phyloP scores from a whole-genome alignment of 2,888 invertebrate genomes.

The Chesias legatella region DNA sequence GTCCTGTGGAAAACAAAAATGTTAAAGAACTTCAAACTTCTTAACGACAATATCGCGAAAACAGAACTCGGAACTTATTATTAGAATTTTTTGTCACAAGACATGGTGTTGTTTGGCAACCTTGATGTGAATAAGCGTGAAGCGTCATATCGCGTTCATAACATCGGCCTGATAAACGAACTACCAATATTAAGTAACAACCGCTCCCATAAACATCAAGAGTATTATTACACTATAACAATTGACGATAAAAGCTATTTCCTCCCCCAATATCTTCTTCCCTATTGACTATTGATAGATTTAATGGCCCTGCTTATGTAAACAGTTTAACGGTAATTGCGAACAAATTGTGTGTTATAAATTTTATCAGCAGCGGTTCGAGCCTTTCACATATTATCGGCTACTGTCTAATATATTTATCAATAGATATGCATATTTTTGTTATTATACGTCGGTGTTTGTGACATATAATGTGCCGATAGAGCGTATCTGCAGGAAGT shows the following conservation, averaged over 20 bases:
- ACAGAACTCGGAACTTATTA: slow-evolving; percentile 67
- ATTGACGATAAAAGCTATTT: slow-evolving; percentile 42
- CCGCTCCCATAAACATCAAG: slow-evolving; percentile 65
- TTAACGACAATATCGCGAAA: background rate
- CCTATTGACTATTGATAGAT: slow-evolving; percentile 14
- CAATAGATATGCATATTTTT: slow-evolving; percentile 38
- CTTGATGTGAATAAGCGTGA: slow-evolving; percentile 50
- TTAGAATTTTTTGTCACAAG: slow-evolving; percentile 60
- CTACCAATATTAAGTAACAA: slow-evolving; percentile 71
- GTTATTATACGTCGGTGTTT: slow-evolving; percentile 40
- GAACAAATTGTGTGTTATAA: slow-evolving; percentile 10
- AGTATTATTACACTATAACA: slow-evolving; percentile 51
- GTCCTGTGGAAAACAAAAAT: slow-evolving; percentile 84
- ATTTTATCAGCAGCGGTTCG: slow-evolving; percentile 21
- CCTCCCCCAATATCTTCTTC: slow-evolving; percentile 11
- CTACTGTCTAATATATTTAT: slow-evolving; percentile 33
- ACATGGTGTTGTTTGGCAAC: slow-evolving; percentile 48
- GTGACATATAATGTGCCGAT: slow-evolving; percentile 45
- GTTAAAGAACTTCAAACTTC: slow-evolving; percentile 22
- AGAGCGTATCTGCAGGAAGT: slow-evolving; percentile 59
- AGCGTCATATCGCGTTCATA: slow-evolving; percentile 63
- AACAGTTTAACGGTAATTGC: slow-evolving; percentile 11
- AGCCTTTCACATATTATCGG: slow-evolving; percentile 25
- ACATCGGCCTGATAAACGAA: slow-evolving; percentile 65
- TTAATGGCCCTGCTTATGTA: slow-evolving; percentile 14